Base-by-base conservation (phyloP, 1,140 invertebrate species). In the Helicoverpa zea region DNA sequence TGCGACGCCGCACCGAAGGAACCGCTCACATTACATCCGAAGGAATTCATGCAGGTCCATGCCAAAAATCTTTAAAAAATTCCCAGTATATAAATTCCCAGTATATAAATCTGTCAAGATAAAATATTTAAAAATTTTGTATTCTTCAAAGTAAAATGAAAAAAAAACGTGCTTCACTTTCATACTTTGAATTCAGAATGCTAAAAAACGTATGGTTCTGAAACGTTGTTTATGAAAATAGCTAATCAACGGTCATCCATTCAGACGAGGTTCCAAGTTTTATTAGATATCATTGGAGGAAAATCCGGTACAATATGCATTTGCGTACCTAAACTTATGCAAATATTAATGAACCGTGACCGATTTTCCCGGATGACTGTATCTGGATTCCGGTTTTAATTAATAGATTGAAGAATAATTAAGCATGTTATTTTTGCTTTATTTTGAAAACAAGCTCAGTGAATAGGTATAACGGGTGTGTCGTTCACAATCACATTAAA, bases 1-100 rank as follows among this genome's bases (percentile, higher is more conserved):
- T 70, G 58, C 30, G 58, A 70, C 83, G 61, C 56, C 78, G 35
- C 49, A 18, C 16, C 58, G 47, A 18, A 63, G 56, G 74, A 80
- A 77, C 29, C 83, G 59, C 29, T 54, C 64, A 78, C 51, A 52
- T 73, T 58, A 9, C 52, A 73, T 73, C 35, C 35, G 9, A 5
- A 43, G 35, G 5, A 43, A 43, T 43, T 43, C 5, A 43, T 43
- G 5, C 35, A 43, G 35, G 5, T 43, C 35, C 35, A 43, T 23
- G 23, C 23, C 23, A 7, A 43, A 43, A 43, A 43, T 7, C 35
- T 43, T 43, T 43, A 7, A 9, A 0, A 43, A 43, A 43, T 43
- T 0, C 35, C 35, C 5, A 5, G 3, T 43, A 43, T 43, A 9
- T 43, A 9, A 43, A 43, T 43, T 0, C 35, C 35, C 5, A 5